Conservation (phyloP, 2,797 vertebrate species). For the Apodemus agrarius region DNA sequence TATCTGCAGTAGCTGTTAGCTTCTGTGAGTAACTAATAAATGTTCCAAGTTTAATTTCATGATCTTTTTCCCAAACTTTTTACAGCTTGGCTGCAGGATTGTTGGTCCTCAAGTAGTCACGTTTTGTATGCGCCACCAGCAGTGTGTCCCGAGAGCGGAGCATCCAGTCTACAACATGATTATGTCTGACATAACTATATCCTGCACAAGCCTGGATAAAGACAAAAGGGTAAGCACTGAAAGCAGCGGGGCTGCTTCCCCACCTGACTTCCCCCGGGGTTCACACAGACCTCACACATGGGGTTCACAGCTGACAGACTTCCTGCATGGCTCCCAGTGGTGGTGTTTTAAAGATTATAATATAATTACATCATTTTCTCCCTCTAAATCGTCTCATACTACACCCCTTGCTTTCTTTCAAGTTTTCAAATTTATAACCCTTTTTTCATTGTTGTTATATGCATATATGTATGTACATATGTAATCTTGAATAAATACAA, state of each 20-base stretch:
- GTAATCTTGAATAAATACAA: background rate
- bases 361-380: background rate
- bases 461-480: background rate
- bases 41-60: slow-evolving; percentile 44
- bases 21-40: slow-evolving; percentile 48
- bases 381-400: background rate
- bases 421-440: background rate
- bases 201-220: slow-evolving; percentile 97
- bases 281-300: no score
- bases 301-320: background rate
- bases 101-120: slow-evolving; percentile 97
- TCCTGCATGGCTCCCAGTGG: background rate
- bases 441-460: background rate
- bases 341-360: background rate
- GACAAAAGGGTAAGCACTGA: slow-evolving; percentile 90
- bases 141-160: slow-evolving; percentile 95
- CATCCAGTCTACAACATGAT: slow-evolving; percentile 96
- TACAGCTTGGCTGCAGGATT: slow-evolving; percentile 94
- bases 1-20: background rate
- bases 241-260: background rate
- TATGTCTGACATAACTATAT: slow-evolving; percentile 94
- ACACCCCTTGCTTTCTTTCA: background rate
- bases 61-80: slow-evolving; percentile 27
- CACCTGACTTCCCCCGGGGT: background rate
- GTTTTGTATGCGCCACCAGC: slow-evolving; percentile 94